Percentiles rank a stretch among this genome's conserved stretches.
These are phyloP conservation scores for Lepus oiostolus DNA, from an alignment of 2,797 vertebrate species.

Conservation along the genomic window DNA sequence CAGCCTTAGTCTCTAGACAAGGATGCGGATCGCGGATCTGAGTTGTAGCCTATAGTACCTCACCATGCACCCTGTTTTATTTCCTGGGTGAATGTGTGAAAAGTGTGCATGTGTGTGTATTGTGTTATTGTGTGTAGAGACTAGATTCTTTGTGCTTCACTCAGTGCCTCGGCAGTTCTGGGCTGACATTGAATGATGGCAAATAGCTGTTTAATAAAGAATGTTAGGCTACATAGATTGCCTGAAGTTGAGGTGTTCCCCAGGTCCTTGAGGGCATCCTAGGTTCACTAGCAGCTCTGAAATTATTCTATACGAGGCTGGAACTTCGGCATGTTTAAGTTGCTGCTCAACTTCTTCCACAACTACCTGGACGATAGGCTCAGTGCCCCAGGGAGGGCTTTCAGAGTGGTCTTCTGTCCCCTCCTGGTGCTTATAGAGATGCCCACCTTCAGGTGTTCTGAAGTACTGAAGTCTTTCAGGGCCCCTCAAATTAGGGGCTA, in stretches of 20 bases:
- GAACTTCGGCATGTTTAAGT: constrained; percentile 2
- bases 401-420: neutral
- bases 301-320: neutral
- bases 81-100: neutral
- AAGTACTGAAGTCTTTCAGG: neutral
- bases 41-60: neutral
- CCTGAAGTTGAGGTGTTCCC: constrained; percentile 17
- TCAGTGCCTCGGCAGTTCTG: neutral
- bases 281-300: neutral
- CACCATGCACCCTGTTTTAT: neutral
- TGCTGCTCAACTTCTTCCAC: neutral
- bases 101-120: neutral
- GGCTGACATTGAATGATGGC: neutral
- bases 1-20: neutral
- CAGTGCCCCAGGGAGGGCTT: constrained; percentile 6
- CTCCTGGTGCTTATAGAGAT: neutral
- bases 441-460: constrained; percentile 17
- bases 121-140: too few relatives aligned
- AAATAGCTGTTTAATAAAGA: neutral
- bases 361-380: neutral
- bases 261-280: neutral
- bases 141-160: constrained; percentile 2
- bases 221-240: neutral
- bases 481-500: neutral
- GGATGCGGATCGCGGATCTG: neutral